Base-by-base conservation (phyloP, 2,797 vertebrate genomes). In the Orestias chungarensis region DNA sequence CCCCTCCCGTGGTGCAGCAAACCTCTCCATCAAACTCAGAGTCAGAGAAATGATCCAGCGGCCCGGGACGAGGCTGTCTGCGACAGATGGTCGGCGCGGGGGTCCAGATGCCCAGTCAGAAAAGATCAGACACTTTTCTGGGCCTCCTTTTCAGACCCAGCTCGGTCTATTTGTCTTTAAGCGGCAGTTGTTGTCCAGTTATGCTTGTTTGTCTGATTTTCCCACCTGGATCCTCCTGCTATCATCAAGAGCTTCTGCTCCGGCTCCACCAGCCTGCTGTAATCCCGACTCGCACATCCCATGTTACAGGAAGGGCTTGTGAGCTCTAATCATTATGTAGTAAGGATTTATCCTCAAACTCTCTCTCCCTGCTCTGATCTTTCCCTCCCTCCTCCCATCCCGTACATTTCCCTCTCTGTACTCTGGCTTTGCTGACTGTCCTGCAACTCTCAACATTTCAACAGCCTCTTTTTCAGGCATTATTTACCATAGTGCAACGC, bases 241-340 rank as follows among this genome's bases (percentile, higher is more conserved):
- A 50, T 71, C 82, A 49, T 82, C 85, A 71, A 75, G 73, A 72
- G 82, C 82, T 79, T 66, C 78, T 67, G 76, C 82, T 82, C 81
- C 69, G 75, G 67, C 90, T 88, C 83, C 86, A 69, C 84, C 81
- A 85, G 76, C 86, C 75, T 62, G 80, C 88, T 91, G 89, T 94
- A 94, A 95, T 94, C 94, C 92, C n/a, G 88, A 88, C 82, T 92
- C 86, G 90, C 86, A 79, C 92, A 82, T 91, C 90, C 82, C 77
- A 70, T 92, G 90, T 94, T 91, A 93, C 89, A 90, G 91, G 84
- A 92, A 86, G 88, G 87, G 93, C 90, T 93, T 94, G 91, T 94
- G 94, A 93, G 93, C 91, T 88, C 89, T 92, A 92, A 95, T 95
- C 92, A 94, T 92, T 89, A 92, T 93, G 94, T 93, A 90, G 93